phyloP scores from a whole-genome alignment of 1,140 invertebrate species.

The Drosophila nikananu region DNA sequence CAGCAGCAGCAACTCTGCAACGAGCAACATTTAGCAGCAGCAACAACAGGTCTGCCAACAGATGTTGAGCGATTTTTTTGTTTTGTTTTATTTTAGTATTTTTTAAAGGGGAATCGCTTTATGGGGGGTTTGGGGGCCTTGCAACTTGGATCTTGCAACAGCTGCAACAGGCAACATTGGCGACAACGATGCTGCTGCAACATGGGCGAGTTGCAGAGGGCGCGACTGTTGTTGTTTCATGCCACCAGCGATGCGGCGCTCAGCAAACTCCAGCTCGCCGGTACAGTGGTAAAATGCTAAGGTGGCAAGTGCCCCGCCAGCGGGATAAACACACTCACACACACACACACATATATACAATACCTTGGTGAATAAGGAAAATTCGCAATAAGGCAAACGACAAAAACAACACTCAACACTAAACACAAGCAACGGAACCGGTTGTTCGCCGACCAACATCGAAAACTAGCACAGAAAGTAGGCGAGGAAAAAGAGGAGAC shows the following conservation, averaged over 20 bases:
- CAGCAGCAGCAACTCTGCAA: conserved; percentile 41
- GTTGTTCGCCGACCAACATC: conserved; percentile 53
- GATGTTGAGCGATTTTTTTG: conserved; percentile 55
- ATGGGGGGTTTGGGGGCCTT: background rate
- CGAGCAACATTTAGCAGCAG: conserved; percentile 51
- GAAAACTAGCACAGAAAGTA: conserved; percentile 81
- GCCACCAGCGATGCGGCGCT: conserved; percentile 81
- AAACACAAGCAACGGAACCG: conserved; percentile 56
- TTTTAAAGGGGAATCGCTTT: background rate
- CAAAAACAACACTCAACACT: conserved; percentile 22
- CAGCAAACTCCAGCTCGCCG: conserved; percentile 55
- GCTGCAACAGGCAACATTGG: conserved; percentile 81
- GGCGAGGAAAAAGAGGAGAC: conserved; percentile 62
- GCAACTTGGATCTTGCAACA: conserved; percentile 55
- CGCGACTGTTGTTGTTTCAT: conserved; percentile 85
- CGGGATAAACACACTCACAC: conserved; percentile 52
- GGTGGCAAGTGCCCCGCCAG: conserved; percentile 52
- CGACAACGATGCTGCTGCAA: conserved; percentile 76
- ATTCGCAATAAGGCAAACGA: conserved; percentile 64
- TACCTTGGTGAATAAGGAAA: conserved; percentile 51
- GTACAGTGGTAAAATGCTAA: conserved; percentile 40
- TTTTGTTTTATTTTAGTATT: background rate
- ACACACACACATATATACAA: conserved; percentile 2
- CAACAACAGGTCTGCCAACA: conserved; percentile 62
- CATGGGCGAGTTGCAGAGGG: conserved; percentile 69